A percentile compares a stretch with the other conserved stretches of the same genome.
phyloP scores from a whole-genome alignment of 2,113 vertebrate genomes.

The Sinocyclocheilus maitianheensis region DNA sequence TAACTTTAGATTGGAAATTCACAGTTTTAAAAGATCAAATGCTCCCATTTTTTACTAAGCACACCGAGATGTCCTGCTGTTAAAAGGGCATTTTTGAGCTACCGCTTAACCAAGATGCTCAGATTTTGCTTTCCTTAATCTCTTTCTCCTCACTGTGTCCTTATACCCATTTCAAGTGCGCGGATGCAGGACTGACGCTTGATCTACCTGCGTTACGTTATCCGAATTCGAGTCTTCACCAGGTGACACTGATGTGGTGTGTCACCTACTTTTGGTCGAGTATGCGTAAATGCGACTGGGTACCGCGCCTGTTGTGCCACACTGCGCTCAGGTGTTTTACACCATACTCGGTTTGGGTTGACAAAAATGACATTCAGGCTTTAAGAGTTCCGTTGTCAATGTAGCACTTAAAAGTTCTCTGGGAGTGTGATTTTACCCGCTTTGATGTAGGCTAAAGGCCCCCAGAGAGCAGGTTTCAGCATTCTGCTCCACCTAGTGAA shows the following conservation, averaged over 20 bases:
- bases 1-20: conserved; percentile 26
- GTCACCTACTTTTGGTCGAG: conserved; percentile 19
- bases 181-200: conserved; percentile 16
- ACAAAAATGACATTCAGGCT: conserved; percentile 76
- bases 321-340: conserved; percentile 60
- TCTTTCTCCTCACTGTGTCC: not conserved
- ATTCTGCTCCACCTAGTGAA: conserved; percentile 70
- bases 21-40: conserved; percentile 33
- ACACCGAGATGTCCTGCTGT: conserved; percentile 19
- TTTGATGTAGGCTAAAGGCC: conserved; percentile 71
- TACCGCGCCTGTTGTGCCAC: conserved; percentile 36
- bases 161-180: conserved; percentile 1
- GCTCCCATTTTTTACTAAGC: conserved; percentile 3
- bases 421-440: conserved; percentile 70
- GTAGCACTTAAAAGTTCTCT: conserved; percentile 71
- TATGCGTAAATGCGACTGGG: conserved; percentile 22
- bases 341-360: conserved; percentile 63
- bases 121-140: conserved; percentile 16
- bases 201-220: not conserved
- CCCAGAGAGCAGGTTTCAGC: conserved; percentile 73
- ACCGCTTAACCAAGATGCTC: not conserved
- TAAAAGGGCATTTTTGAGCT: conserved; percentile 34
- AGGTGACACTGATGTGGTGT: conserved; percentile 20
- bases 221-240: not conserved
- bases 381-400: conserved; percentile 74